Evolutionary conservation across 2,113 vertebrate species (phyloP).

Genomic region (Podocnemis expansa): DNA sequence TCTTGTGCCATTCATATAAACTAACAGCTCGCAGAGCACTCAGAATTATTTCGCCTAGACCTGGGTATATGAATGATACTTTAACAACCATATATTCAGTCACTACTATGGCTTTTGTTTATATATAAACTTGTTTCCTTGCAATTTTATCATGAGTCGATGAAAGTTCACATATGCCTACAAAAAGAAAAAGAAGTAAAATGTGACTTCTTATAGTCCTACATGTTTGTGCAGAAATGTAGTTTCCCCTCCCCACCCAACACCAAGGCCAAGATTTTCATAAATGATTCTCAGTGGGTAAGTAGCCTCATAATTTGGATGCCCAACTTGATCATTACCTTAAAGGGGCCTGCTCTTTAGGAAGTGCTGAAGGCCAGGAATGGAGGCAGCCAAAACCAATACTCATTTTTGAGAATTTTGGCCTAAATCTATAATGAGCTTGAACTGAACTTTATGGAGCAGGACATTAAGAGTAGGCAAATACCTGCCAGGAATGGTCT

Average conservation of each 20-base stretch:
- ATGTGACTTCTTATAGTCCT: not conserved
- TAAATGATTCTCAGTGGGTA: not conserved
- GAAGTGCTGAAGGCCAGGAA: too few species aligned
- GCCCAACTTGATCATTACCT: not conserved
- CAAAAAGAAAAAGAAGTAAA: not conserved
- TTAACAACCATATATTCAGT: not conserved
- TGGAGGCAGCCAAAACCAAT: too few species aligned
- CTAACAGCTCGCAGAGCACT: not conserved
- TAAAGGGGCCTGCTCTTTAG: too few species aligned
- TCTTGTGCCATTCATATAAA: conserved; percentile 5
- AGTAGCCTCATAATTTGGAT: not conserved
- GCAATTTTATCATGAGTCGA: not conserved
- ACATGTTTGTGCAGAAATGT: not conserved
- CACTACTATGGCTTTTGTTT: not conserved
- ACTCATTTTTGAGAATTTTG: not conserved
- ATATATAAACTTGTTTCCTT: not conserved
- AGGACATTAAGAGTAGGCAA: not conserved
- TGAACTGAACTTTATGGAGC: not conserved
- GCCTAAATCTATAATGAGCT: not conserved
- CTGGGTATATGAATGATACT: not conserved
- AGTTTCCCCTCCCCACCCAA: not conserved
- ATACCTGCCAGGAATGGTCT: not conserved
- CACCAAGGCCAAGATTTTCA: not conserved
- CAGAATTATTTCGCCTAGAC: not conserved
- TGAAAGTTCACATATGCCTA: not conserved